A percentile compares a stretch with the other conserved stretches of the same genome.
Evolutionary conservation across 2,113 vertebrate species (phyloP).

Genomic region (Columbina picui): DNA sequence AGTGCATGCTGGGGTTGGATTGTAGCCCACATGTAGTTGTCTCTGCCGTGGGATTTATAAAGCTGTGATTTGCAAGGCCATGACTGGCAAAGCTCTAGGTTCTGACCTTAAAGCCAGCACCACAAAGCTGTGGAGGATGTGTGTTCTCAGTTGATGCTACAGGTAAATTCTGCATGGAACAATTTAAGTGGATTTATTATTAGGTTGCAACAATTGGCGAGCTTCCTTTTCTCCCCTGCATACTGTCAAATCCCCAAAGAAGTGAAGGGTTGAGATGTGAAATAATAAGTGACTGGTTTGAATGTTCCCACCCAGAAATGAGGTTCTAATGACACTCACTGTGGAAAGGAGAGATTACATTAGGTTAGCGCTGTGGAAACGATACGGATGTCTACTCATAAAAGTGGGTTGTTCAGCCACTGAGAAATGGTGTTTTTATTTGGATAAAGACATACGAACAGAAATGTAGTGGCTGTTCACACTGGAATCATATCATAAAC

Average conservation of each 20-base stretch:
- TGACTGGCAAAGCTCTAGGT: conserved; percentile 11
- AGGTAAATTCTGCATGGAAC: neutral
- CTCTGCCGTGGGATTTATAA: conserved; percentile 29
- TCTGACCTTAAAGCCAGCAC: conserved; percentile 37
- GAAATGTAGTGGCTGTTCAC: neutral
- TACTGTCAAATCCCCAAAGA: neutral
- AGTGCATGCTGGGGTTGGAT: conserved; percentile 5
- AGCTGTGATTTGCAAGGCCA: conserved; percentile 20
- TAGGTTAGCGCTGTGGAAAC: neutral
- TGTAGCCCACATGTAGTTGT: conserved; percentile 11
- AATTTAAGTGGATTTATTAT: neutral
- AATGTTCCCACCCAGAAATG: neutral
- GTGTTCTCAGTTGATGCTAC: neutral
- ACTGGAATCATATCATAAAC: neutral
- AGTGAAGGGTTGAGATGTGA: neutral
- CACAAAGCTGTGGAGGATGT: neutral
- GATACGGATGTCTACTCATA: neutral
- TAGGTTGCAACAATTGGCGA: neutral
- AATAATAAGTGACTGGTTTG: neutral
- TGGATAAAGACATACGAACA: neutral
- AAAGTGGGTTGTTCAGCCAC: neutral
- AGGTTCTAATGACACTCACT: neutral
- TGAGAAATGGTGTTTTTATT: neutral
- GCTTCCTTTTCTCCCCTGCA: neutral
- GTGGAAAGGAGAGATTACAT: neutral